phyloP scores from a whole-genome alignment of 2,888 invertebrate species.

The Leucophora obtusa region DNA sequence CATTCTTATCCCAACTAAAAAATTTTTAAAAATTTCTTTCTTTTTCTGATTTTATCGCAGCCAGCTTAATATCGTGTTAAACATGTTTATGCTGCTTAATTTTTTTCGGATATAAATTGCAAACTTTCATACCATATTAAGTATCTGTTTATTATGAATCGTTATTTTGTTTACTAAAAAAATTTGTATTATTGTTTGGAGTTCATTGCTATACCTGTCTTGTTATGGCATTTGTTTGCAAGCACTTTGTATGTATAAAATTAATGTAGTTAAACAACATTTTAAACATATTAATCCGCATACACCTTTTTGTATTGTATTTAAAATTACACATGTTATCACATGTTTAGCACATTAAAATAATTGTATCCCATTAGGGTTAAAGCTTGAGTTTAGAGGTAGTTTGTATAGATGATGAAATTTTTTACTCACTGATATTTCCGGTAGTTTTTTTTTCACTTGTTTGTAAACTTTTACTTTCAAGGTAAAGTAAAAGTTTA shows the following conservation, averaged over 20 bases:
- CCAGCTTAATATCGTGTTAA: constrained; percentile 10
- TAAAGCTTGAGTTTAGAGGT: not conserved
- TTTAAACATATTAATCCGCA: constrained; percentile 7
- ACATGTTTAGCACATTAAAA: constrained; percentile 19
- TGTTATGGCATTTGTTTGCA: not conserved
- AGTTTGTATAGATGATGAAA: not conserved
- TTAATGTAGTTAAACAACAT: constrained; percentile 7
- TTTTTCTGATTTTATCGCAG: not conserved
- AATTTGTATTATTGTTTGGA: not conserved
- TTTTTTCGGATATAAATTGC: not conserved
- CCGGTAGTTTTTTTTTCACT: constrained; percentile 9
- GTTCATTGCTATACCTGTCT: not conserved
- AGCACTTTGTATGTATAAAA: not conserved
- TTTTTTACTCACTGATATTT: constrained; percentile 8
- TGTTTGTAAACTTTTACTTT: constrained; percentile 47
- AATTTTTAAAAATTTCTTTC: constrained; percentile 16
- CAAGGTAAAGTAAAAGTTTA: constrained; percentile 53
- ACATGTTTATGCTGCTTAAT: not conserved
- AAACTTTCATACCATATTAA: not conserved
- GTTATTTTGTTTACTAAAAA: not conserved
- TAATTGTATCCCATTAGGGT: not conserved
- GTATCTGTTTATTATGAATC: too few relatives aligned
- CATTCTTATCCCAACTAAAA: constrained; percentile 18
- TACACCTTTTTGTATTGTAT: constrained; percentile 18
- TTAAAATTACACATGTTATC: constrained; percentile 39